Conservation (phyloP, 2,888 invertebrate species). For the Tinea pellionella region DNA sequence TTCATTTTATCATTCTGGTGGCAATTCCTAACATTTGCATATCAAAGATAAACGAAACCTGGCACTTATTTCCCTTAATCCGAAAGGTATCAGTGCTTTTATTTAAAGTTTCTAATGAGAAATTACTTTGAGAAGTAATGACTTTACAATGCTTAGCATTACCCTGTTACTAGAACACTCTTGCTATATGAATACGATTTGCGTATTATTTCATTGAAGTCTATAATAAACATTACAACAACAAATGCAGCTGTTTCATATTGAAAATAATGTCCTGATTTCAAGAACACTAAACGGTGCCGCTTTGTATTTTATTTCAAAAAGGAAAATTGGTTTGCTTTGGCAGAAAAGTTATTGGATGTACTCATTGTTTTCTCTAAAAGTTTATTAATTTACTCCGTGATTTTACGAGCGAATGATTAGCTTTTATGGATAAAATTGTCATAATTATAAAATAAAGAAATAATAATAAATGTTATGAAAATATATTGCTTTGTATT, state of each 20-base stretch:
- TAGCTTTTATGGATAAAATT: too few species aligned
- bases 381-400: not conserved
- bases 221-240: not conserved
- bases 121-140: not conserved
- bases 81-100: constrained; percentile 3
- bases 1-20: constrained; percentile 10
- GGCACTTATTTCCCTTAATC: constrained; percentile 10
- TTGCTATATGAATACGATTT: too few species aligned
- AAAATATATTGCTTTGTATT: not conserved
- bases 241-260: not conserved
- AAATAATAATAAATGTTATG: too few species aligned
- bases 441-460: too few species aligned
- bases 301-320: not conserved
- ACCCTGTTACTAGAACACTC: too few species aligned
- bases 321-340: not conserved
- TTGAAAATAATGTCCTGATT: not conserved
- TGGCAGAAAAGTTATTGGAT: not conserved
- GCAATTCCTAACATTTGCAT: constrained; percentile 13
- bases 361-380: not conserved
- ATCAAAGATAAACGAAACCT: constrained; percentile 11
- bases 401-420: not conserved
- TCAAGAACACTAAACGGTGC: not conserved
- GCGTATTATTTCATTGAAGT: not conserved
- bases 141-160: not conserved
- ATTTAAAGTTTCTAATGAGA: constrained; percentile 5